Evolutionary conservation across 1,140 invertebrate species (phyloP).

Genomic region (Cydia fagiglandana): DNA sequence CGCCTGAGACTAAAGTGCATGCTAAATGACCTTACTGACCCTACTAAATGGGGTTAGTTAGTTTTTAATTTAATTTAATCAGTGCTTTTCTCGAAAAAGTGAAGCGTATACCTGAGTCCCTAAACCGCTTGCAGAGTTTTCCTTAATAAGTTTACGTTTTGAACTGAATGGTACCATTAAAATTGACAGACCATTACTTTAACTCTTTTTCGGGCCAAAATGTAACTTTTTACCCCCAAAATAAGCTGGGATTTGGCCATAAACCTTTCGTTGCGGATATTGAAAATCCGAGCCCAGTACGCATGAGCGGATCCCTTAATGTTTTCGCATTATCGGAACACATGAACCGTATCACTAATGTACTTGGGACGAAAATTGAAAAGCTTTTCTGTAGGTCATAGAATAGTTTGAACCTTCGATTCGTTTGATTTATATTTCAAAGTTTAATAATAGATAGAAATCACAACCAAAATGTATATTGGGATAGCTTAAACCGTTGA

Average conservation of each 20-base stretch:
- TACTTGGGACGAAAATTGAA: background rate
- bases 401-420: background rate
- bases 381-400: background rate
- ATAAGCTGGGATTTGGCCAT: conserved; percentile 13
- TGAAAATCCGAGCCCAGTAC: conserved; percentile 1
- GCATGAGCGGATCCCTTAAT: conserved; percentile 2
- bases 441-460: conserved; percentile 4
- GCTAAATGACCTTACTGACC: too few species aligned
- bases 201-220: background rate
- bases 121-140: too few species aligned
- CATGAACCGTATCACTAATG: background rate
- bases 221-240: conserved; percentile 25
- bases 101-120: too few species aligned
- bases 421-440: conserved; percentile 15
- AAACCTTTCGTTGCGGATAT: conserved; percentile 21
- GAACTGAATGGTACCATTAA: too few species aligned
- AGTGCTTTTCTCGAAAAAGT: too few species aligned
- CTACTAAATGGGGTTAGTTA: too few species aligned
- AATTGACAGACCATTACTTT: too few species aligned
- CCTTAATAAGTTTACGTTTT: too few species aligned
- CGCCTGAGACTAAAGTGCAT: too few species aligned
- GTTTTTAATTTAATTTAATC: too few species aligned
- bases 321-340: background rate
- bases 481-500: background rate
- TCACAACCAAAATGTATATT: background rate